phyloP scores from a whole-genome alignment of 2,113 vertebrate genomes.

The Gopherus evgoodei region DNA sequence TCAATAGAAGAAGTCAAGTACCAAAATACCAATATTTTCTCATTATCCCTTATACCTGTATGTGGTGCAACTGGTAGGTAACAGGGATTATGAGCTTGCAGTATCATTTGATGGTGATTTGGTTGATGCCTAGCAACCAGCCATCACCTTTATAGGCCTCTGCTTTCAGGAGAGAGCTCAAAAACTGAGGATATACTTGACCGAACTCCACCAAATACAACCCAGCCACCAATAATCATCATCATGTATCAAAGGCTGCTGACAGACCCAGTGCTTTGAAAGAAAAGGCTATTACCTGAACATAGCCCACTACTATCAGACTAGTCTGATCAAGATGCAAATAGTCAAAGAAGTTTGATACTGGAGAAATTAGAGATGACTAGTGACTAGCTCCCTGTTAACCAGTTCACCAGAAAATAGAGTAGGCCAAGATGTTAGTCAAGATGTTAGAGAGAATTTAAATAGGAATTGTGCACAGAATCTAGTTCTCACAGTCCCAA shows the following conservation, averaged over 20 bases:
- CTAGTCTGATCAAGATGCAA: background rate
- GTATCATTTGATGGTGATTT: background rate
- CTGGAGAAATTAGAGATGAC: background rate
- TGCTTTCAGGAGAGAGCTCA: background rate
- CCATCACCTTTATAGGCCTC: background rate
- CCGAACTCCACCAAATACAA: background rate
- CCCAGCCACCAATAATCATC: background rate
- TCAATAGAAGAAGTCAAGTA: background rate
- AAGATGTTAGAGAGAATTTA: background rate
- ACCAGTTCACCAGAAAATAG: background rate
- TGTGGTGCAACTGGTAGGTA: no score
- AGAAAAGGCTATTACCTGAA: background rate
- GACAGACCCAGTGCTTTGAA: background rate
- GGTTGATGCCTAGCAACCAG: background rate
- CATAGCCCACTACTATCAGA: background rate
- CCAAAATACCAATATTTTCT: background rate
- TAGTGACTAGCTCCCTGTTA: accelerated
- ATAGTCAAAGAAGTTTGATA: background rate
- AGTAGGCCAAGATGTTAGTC: background rate
- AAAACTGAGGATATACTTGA: background rate
- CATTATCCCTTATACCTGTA: background rate
- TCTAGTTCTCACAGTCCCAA: background rate
- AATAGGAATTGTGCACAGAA: background rate
- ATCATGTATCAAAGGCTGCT: background rate
- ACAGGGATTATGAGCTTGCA: background rate